Base-by-base conservation (phyloP, 2,797 vertebrate genomes). In the Argya squamiceps region DNA sequence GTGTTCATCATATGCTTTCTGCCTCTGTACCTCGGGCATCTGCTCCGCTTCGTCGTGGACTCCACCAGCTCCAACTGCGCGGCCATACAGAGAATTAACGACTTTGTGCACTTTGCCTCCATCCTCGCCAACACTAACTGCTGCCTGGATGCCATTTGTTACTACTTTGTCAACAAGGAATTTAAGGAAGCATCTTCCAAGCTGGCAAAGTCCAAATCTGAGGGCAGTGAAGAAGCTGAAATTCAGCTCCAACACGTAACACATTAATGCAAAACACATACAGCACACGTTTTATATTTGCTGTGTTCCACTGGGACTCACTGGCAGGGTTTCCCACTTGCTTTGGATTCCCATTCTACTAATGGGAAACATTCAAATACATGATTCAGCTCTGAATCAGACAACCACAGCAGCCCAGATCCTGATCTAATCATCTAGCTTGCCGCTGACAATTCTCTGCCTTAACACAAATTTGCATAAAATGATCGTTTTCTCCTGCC, bases 1-100 rank as follows among this genome's bases (percentile, higher is more conserved):
- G 97, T 98, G 24, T 99, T 99, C 79, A 92, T 98, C 7, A 1
- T 98, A 30, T 99, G 98, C 79, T 99, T 98, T 94, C 97, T 98
- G 5, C 98, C 98, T 4, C 85, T 98, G 47, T 97, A 98, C 37
- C 4, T 98, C 0, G 79, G 94, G 32, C 87, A 95, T 9, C 75
- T 97, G 37, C 68, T 93, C 32, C 68, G 50, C 91, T 99, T 98
- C 83, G n/a, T 98, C 74, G 96, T 98, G 74, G 98, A 96, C 30
- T 96, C 93, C 32, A 3, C 11, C 13, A 34, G 92, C 34, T 98
- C 98, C 63, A 90, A 96, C 88, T 99, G 98, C 69, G 8, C 24
- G 7, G 14, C 47, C 3, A 87, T 82, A 89, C 49, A 36, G 52
- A 76, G 52, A 4, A 96, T 98, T 68, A 98, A 98, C 78, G 71